Base-by-base conservation (phyloP, 2,888 invertebrate genomes). In the Drosophila subsilvestris region DNA sequence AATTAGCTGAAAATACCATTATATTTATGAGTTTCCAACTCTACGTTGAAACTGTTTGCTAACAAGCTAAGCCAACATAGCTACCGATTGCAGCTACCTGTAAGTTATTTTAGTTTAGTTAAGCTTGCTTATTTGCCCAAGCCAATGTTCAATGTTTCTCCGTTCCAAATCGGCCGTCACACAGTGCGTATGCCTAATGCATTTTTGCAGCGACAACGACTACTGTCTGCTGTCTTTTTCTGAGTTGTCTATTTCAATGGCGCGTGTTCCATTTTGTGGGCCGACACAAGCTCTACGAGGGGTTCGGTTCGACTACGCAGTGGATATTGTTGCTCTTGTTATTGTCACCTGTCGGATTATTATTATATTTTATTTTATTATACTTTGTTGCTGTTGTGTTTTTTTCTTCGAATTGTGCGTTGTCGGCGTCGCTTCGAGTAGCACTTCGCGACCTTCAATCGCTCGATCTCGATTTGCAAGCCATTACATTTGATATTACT, bases 261-360 rank as follows among this genome's bases (percentile, higher is more conserved):
- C 74, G 70, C 78, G 70, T 81, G 87, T 79, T 84, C 79, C 85
- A 75, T 75, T 75, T 75, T 57, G 57, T 68, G 68, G 49, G 66
- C 63, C 68, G 74, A 69, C 77, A 75, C 77, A 71, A 71, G 76
- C 63, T 75, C 71, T 71, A 84, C 67, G 32, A 50, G 37, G 25
- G 32, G 61, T 37, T 59, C 10, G 43, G 44, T 55, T 12, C 47
- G 47, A 18, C 58, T 43, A 44, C 29, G 10, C 29, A 29, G 12
- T 32, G 32, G 20, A 48, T 66, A 32, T 73, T 66, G 68, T 47
- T 74, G 81, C 77, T 76, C 85, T 84, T 75, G 81, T 81, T 86
- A 81, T 87, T 84, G 83, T 86, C 85, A 86, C 85, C 87, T 85
- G 87, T 87, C 82, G 66, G 85, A 81, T 86, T 86, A 86, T 82